Conservation (phyloP, 2,797 vertebrate genomes). For the Bradypus variegatus region DNA sequence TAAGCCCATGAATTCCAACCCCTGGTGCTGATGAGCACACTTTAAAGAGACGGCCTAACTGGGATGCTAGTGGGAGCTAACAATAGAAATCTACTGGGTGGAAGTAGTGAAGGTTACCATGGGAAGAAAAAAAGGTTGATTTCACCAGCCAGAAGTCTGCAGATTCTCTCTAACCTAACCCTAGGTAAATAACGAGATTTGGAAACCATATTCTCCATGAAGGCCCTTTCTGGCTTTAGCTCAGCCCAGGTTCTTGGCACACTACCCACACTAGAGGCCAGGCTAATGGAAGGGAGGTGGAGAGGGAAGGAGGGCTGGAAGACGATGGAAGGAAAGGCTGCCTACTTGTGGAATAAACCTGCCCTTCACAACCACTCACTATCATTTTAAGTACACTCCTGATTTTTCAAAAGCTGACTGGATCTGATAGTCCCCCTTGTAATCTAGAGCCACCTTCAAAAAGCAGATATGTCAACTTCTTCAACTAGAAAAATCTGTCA, state of each 20-base stretch:
- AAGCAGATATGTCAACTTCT: slow-evolving; percentile 30
- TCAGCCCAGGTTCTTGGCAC: neutral
- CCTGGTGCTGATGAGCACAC: neutral
- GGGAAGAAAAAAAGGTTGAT: neutral
- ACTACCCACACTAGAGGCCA: neutral
- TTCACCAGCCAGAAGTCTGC: neutral
- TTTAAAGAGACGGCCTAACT: neutral
- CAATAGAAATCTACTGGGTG: neutral
- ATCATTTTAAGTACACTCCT: neutral
- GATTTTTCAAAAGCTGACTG: slow-evolving; percentile 52
- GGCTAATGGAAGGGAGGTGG: neutral
- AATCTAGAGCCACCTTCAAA: slow-evolving; percentile 7
- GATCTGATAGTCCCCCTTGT: slow-evolving; percentile 26
- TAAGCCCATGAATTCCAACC: neutral
- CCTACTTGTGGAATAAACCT: neutral
- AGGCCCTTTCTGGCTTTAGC: slow-evolving; percentile 15
- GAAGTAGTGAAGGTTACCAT: neutral
- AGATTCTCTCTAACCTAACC: neutral
- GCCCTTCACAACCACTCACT: neutral
- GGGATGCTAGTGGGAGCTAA: neutral
- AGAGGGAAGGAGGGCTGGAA: neutral
- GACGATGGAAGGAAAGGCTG: neutral
- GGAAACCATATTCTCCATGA: slow-evolving; percentile 3
- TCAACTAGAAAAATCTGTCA: slow-evolving; percentile 23
- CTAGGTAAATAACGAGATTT: neutral